Percentiles rank a stretch among this genome's conserved stretches.
phyloP scores from a whole-genome alignment of 2,888 invertebrate species.

The Germaria angustata region DNA sequence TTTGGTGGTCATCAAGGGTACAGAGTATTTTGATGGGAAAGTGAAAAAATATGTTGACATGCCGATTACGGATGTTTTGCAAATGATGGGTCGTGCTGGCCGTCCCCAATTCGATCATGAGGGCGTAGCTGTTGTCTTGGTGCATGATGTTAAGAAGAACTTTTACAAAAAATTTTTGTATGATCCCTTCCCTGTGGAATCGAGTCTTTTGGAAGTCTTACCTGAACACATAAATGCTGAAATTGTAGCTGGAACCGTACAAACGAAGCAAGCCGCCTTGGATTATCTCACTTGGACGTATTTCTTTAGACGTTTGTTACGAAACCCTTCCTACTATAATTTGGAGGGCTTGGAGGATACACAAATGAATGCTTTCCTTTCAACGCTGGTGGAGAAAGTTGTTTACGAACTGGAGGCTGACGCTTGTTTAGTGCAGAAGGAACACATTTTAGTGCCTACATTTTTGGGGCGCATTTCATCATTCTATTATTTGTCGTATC shows the following conservation, averaged over 20 bases:
- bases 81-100: constrained; percentile 99
- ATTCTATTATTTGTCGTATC: constrained; percentile 96
- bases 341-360: constrained; percentile 86
- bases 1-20: constrained; percentile 98
- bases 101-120: constrained; percentile 97
- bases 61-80: constrained; percentile 99
- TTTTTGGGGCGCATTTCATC: constrained; percentile 96
- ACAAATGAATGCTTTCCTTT: constrained; percentile 88
- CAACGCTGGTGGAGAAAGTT: constrained; percentile 89
- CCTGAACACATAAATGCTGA: constrained; percentile 99
- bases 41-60: constrained; percentile 98
- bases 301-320: constrained; percentile 94
- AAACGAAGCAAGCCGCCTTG: constrained; percentile 93
- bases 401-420: constrained; percentile 87
- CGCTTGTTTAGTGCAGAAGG: constrained; percentile 89
- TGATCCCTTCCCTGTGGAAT: constrained; percentile 99
- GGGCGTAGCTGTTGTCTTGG: constrained; percentile 92
- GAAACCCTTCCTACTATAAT: constrained; percentile 95
- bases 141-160: constrained; percentile 98
- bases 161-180: constrained; percentile 99
- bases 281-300: constrained; percentile 99
- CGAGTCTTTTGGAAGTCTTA: constrained; percentile 92
- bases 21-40: constrained; percentile 99
- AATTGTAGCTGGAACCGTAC: constrained; percentile 96
- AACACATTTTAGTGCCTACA: constrained; percentile 80